A percentile compares a stretch with the other conserved stretches of the same genome.
phyloP scores from a whole-genome alignment of 2,113 vertebrate species.

The Camelus bactrianus region DNA sequence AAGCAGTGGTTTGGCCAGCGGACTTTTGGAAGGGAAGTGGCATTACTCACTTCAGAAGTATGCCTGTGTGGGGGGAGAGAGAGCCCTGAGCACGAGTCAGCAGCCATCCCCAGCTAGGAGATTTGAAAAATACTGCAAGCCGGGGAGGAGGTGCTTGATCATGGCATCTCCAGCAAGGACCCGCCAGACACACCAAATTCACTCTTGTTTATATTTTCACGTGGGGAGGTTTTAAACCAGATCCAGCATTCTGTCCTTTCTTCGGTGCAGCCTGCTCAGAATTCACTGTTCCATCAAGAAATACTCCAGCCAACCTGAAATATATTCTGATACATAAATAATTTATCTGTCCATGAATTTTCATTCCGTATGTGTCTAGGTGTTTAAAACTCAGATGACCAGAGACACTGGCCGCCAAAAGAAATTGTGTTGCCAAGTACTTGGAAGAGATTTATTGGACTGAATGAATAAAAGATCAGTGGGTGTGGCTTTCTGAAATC shows the following conservation, averaged over 20 bases:
- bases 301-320: not conserved
- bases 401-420: not conserved
- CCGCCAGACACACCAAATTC: not conserved
- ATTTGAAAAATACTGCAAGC: not conserved
- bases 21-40: not conserved
- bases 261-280: not conserved
- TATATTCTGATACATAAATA: rapidly evolving
- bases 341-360: not conserved
- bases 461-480: not conserved
- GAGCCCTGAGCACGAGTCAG: not conserved
- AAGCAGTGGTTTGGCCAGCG: not conserved
- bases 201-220: not conserved
- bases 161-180: not conserved
- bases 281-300: rapidly evolving
- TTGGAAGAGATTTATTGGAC: not conserved
- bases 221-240: not conserved
- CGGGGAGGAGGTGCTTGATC: not conserved
- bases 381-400: not conserved
- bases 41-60: not conserved
- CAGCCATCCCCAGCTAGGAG: not conserved
- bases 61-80: not conserved
- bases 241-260: not conserved
- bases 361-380: not conserved
- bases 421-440: not conserved
- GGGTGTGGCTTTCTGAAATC: not conserved